These are phyloP conservation scores for Drosophila colorata DNA, from an alignment of 2,888 invertebrate species.

Conservation along the genomic window DNA sequence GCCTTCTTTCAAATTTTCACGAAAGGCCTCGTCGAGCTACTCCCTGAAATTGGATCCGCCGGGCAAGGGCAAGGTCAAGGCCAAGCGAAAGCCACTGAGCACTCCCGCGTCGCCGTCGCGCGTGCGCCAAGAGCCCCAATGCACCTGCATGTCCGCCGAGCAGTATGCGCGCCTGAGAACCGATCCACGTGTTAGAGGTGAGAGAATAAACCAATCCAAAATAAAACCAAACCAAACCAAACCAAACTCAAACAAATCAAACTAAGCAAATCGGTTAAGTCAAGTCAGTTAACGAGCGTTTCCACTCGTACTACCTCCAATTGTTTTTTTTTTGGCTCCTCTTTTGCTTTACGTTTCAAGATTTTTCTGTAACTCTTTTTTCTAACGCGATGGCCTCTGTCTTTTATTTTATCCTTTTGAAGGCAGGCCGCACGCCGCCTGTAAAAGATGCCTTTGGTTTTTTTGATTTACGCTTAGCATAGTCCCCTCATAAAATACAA, in stretches of 20 bases:
- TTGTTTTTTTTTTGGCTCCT: conserved; percentile 9
- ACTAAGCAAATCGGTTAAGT: conserved; percentile 40
- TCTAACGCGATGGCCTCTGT: conserved; percentile 21
- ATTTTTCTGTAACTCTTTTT: conserved; percentile 11
- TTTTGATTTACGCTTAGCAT: conserved; percentile 39
- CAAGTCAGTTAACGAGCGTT: conserved; percentile 18
- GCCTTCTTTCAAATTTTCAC: conserved; percentile 98
- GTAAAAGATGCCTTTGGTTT: conserved; percentile 1
- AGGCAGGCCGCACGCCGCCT: conserved; percentile 1
- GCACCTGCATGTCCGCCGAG: conserved; percentile 97
- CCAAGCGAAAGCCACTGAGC: conserved; percentile 95
- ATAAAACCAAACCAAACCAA: conserved; percentile 28
- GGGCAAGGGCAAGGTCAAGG: conserved; percentile 93
- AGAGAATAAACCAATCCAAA: conserved; percentile 60
- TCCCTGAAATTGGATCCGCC: conserved; percentile 97
- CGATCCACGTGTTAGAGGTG: conserved; percentile 84
- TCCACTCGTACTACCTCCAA: conserved; percentile 1
- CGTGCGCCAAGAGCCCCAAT: conserved; percentile 93
- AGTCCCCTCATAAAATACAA: conserved; percentile 32
- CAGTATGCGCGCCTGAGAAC: conserved; percentile 93
- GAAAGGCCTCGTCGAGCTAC: conserved; percentile 98
- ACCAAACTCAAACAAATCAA: conserved; percentile 18
- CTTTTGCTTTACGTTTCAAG: conserved; percentile 23
- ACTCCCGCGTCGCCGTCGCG: conserved; percentile 96
- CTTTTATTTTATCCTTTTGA: background rate